Conservation (phyloP, 2,797 vertebrate genomes). For the Paguma larvata region DNA sequence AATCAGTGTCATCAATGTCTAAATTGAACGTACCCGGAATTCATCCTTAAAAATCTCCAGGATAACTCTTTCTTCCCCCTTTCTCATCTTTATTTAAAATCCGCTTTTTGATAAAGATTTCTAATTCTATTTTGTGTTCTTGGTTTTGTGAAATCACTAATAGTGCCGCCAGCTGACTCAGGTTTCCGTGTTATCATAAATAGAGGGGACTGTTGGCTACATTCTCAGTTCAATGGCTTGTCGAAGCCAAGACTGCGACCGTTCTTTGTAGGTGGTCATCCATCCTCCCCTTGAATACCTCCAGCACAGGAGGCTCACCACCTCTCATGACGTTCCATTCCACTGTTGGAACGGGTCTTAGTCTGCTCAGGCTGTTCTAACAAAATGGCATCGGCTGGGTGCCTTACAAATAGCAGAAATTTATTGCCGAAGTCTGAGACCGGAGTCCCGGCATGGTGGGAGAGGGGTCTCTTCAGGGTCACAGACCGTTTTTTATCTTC, state of each 20-base stretch:
- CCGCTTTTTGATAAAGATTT: neutral
- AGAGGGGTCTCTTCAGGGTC: neutral
- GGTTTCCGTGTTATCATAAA: neutral
- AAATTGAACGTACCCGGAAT: neutral
- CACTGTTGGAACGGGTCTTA: neutral
- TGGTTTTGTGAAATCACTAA: neutral
- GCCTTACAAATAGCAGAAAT: neutral
- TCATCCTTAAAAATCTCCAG: neutral
- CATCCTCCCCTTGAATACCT: neutral
- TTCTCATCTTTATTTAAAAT: neutral
- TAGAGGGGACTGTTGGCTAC: neutral
- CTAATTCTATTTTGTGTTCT: neutral
- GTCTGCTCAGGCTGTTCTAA: neutral
- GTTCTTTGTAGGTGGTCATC: neutral
- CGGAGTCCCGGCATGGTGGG: neutral
- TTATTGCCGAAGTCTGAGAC: neutral
- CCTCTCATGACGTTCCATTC: neutral
- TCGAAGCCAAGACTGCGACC: neutral
- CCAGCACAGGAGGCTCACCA: neutral
- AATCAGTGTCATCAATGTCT: neutral
- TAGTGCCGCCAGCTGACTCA: too few species aligned
- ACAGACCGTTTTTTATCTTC: neutral
- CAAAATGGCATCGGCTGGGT: neutral
- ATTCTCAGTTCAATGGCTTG: too few species aligned
- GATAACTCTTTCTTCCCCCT: neutral